These are phyloP conservation scores for Epirrhoe tristata DNA, from an alignment of 2,888 invertebrate genomes.

Conservation along the genomic window DNA sequence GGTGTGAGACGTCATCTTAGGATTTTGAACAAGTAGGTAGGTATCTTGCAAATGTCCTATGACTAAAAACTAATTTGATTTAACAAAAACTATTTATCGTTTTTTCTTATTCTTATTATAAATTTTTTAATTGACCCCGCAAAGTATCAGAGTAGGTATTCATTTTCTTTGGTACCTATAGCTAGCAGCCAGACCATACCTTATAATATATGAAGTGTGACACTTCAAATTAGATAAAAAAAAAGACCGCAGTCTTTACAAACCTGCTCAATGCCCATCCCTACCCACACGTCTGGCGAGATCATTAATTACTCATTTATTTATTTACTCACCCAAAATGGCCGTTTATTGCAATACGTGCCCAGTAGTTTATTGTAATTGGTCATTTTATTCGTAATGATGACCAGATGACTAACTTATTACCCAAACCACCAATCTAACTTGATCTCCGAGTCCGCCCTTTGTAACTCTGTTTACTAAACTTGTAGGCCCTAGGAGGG, in stretches of 20 bases:
- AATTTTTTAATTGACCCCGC: no score
- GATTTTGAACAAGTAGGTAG: no score
- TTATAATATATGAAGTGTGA: no score
- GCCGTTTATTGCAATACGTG: slow-evolving; percentile 69
- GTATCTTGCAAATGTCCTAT: no score
- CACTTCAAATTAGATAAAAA: background rate
- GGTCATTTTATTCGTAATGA: slow-evolving; percentile 72
- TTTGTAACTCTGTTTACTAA: background rate
- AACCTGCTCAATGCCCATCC: slow-evolving; percentile 21
- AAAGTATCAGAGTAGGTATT: no score
- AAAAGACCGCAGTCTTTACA: background rate
- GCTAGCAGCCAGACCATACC: no score
- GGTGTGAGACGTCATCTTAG: no score
- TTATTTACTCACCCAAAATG: slow-evolving; percentile 77
- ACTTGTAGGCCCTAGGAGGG: slow-evolving; percentile 34
- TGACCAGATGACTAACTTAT: slow-evolving; percentile 56
- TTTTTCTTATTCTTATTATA: no score
- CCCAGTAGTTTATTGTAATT: slow-evolving; percentile 79
- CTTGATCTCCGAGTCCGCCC: slow-evolving; percentile 40
- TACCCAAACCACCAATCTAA: slow-evolving; percentile 47
- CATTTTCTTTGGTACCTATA: no score
- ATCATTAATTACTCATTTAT: slow-evolving; percentile 79
- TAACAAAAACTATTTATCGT: no score
- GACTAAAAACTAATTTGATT: no score
- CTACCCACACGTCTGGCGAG: slow-evolving; percentile 45